Evolutionary conservation across 2,888 invertebrate genomes (phyloP).

Genomic region (Epicampocera succincta): DNA sequence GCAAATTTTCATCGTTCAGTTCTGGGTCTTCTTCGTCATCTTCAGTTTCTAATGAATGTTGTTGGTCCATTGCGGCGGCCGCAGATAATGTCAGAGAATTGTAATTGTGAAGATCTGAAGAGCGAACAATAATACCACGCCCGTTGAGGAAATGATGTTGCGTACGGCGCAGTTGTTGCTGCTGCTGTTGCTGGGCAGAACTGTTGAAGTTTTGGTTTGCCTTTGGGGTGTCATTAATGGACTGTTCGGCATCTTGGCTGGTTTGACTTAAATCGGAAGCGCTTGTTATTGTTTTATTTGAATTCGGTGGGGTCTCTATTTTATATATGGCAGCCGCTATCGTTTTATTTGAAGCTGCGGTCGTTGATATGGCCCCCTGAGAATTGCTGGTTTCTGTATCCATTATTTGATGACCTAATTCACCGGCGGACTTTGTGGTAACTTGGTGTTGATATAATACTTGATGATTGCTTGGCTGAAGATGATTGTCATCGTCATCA

Average conservation of each 20-base stretch:
- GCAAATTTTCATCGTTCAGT: conserved; percentile 78
- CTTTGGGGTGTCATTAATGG: conserved; percentile 43
- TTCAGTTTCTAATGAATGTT: conserved; percentile 65
- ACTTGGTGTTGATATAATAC: conserved; percentile 63
- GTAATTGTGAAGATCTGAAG: conserved; percentile 68
- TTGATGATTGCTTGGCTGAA: conserved; percentile 59
- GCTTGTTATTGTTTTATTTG: conserved; percentile 74
- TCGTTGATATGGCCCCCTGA: conserved; percentile 70
- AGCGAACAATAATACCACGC: conserved; percentile 78
- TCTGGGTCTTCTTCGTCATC: conserved; percentile 79
- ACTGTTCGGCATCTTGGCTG: conserved; percentile 65
- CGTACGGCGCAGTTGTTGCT: conserved; percentile 69
- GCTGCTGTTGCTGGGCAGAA: conserved; percentile 63
- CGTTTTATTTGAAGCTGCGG: conserved; percentile 54
- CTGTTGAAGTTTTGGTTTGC: conserved; percentile 61
- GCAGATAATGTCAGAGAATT: conserved; percentile 56
- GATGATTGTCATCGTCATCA: conserved; percentile 73
- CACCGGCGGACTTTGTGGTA: conserved; percentile 48
- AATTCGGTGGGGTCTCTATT: conserved; percentile 77
- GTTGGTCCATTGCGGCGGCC: conserved; percentile 33
- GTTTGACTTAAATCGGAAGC: conserved; percentile 74
- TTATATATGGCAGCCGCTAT: conserved; percentile 67
- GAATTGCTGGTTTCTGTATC: conserved; percentile 63
- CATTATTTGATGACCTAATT: conserved; percentile 54
- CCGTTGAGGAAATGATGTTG: conserved; percentile 75